These are phyloP conservation scores for Trissolcus basalis DNA, from an alignment of 1,140 invertebrate species.

Conservation along the genomic window DNA sequence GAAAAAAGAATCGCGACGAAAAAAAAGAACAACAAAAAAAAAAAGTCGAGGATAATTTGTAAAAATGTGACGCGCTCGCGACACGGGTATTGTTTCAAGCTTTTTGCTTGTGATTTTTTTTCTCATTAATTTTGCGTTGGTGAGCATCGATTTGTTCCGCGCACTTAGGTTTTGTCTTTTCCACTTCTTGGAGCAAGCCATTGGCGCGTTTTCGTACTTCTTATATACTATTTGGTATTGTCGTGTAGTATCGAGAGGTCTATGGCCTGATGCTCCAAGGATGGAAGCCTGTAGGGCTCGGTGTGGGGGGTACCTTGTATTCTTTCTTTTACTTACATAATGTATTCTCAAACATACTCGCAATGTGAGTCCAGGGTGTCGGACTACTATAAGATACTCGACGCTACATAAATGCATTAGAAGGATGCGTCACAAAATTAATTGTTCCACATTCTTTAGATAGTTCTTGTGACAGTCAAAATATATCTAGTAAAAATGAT, in stretches of 20 bases:
- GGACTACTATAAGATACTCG: too few relatives aligned
- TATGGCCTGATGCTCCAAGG: conserved; percentile 66
- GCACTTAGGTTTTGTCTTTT: conserved; percentile 42
- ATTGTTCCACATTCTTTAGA: too few relatives aligned
- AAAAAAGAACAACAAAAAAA: conserved; percentile 12
- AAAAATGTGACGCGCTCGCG: conserved; percentile 46
- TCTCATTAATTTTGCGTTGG: conserved; percentile 14
- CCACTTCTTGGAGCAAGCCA: conserved; percentile 47
- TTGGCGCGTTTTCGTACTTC: conserved; percentile 50
- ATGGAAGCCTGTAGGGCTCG: conserved; percentile 54
- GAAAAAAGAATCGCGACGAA: neutral
- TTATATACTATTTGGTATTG: conserved; percentile 58
- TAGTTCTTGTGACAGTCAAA: too few relatives aligned
- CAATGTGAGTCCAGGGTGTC: too few relatives aligned
- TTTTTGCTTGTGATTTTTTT: conserved; percentile 8
- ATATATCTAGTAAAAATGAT: too few relatives aligned
- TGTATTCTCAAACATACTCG: conserved; percentile 67
- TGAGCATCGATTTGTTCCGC: conserved; percentile 42
- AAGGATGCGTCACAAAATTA: too few relatives aligned
- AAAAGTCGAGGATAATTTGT: conserved; percentile 53
- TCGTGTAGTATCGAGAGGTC: conserved; percentile 62
- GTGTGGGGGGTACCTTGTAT: conserved; percentile 63
- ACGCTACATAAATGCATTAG: too few relatives aligned
- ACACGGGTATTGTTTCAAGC: conserved; percentile 58
- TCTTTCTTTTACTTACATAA: conserved; percentile 68